Conservation (phyloP, 2,797 vertebrate species). For the Pantherophis vulpinus region DNA sequence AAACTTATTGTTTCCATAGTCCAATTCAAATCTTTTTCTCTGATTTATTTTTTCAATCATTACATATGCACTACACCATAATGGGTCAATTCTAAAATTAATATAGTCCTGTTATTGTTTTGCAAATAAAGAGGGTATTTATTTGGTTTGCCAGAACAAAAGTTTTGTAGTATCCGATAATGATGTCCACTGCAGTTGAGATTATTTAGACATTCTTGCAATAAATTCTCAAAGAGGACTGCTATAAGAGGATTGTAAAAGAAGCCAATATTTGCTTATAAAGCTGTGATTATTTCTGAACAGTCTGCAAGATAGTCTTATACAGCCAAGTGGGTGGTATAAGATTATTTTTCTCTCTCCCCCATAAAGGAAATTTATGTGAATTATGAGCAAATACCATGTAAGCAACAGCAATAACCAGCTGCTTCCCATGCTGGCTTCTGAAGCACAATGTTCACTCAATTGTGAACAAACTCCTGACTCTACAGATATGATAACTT, state of each 20-base stretch:
- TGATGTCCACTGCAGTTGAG: conserved; percentile 7
- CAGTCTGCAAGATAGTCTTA: conserved; percentile 5
- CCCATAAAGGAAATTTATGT: conserved; percentile 28
- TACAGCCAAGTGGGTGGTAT: background rate
- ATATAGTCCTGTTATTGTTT: conserved; percentile 19
- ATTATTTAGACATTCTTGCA: conserved; percentile 18
- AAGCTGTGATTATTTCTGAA: conserved; percentile 3
- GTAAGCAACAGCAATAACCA: conserved; percentile 1
- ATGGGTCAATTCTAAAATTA: conserved; percentile 29
- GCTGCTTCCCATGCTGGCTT: background rate
- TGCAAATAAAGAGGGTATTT: conserved; percentile 4
- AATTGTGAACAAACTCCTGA: background rate
- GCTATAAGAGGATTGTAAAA: conserved; percentile 19
- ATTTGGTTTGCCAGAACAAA: conserved; percentile 24
- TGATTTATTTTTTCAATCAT: background rate
- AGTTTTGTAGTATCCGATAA: conserved; percentile 6
- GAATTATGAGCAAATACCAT: conserved; percentile 4
- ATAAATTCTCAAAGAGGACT: background rate
- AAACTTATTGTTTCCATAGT: background rate
- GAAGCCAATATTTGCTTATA: conserved; percentile 21
- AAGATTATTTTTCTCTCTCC: conserved; percentile 16
- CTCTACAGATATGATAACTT: background rate
- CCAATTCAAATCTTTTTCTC: background rate
- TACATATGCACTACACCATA: background rate
- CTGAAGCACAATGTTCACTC: conserved; percentile 1